Conservation (phyloP, 2,797 vertebrate species). For the Gouania willdenowi region DNA sequence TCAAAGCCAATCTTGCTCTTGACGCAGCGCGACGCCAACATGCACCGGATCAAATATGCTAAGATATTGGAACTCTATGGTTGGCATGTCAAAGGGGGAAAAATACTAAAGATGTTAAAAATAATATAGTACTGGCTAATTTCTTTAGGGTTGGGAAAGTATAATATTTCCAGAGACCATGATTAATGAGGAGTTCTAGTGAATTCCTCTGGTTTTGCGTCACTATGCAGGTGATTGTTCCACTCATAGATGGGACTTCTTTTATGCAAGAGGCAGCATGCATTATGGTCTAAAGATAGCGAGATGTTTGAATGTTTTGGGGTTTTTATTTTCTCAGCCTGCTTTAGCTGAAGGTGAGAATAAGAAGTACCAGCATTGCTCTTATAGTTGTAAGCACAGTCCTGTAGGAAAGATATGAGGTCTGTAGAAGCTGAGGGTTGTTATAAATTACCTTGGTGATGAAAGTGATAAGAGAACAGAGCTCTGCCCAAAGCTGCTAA, state of each 20-base stretch:
- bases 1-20: too few relatives aligned
- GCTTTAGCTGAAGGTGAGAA: constrained; percentile 77
- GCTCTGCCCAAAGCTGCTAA: constrained; percentile 62
- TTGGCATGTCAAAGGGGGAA: too few relatives aligned
- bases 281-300: constrained; percentile 72
- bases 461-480: constrained; percentile 73
- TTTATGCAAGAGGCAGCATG: constrained; percentile 70
- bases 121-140: too few relatives aligned
- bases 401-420: constrained; percentile 71
- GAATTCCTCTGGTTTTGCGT: constrained; percentile 55
- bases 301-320: constrained; percentile 58
- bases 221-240: constrained; percentile 63
- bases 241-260: constrained; percentile 42
- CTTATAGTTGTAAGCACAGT: constrained; percentile 76
- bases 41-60: too few relatives aligned
- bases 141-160: constrained; percentile 24
- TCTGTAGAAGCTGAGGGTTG: constrained; percentile 72
- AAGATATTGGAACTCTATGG: too few relatives aligned
- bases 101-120: too few relatives aligned
- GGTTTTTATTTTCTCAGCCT: constrained; percentile 47
- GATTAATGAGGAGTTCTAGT: constrained; percentile 57
- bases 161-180: constrained; percentile 23
- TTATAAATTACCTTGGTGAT: constrained; percentile 82
- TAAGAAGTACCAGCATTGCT: constrained; percentile 77
- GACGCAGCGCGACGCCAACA: too few relatives aligned